Evolutionary conservation across 2,113 vertebrate species (phyloP).

Genomic region (Hippotragus niger): DNA sequence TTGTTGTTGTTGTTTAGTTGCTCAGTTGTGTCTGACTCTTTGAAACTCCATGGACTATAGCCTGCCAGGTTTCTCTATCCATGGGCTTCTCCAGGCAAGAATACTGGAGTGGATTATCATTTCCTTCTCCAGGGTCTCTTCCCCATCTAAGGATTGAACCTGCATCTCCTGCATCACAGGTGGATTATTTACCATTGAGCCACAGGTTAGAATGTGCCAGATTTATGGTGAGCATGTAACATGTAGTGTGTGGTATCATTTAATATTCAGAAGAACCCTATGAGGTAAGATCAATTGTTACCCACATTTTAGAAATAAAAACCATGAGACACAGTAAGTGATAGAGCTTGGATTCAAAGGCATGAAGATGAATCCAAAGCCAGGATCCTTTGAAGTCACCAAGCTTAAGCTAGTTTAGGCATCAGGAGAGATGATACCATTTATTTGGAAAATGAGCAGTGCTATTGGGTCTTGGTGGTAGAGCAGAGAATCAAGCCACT

Average conservation of each 20-base stretch:
- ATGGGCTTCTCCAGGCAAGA: not conserved
- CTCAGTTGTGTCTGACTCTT: not conserved
- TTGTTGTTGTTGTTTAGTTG: not conserved
- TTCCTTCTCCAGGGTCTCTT: not conserved
- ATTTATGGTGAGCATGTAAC: not conserved
- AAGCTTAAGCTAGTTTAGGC: too few species aligned
- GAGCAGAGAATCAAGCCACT: not conserved
- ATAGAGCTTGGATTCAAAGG: not conserved
- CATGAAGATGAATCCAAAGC: not conserved
- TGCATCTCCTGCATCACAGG: not conserved
- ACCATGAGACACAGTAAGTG: not conserved
- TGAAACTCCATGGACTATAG: not conserved
- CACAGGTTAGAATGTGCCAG: not conserved
- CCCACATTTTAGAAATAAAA: not conserved
- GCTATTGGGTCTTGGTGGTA: rapidly evolving
- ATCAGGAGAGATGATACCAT: not conserved
- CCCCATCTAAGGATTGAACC: not conserved
- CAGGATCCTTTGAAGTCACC: not conserved
- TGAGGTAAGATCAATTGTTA: not conserved
- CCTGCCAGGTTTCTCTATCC: not conserved
- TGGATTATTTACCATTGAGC: not conserved
- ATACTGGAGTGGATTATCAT: not conserved
- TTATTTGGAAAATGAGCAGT: not conserved
- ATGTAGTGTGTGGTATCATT: not conserved
- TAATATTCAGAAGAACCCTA: not conserved